A percentile compares a stretch with the other conserved stretches of the same genome.
These are phyloP conservation scores for Passer domesticus DNA, from an alignment of 2,113 vertebrate species.

Conservation along the genomic window DNA sequence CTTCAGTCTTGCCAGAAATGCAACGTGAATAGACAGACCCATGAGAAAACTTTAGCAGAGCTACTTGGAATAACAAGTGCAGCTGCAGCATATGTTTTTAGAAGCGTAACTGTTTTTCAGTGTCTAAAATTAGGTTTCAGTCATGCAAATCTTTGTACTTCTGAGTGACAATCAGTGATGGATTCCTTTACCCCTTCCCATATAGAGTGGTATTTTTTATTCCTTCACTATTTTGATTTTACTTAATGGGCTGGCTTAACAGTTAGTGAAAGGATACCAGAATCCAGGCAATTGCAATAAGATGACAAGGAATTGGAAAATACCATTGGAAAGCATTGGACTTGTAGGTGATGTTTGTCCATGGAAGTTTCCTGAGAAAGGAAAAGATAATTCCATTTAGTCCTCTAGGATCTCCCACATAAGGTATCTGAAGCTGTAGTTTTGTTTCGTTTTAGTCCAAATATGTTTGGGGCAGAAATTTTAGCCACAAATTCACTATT, in stretches of 20 bases:
- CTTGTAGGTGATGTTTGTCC: background rate
- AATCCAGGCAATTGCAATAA: background rate
- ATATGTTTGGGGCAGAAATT: background rate
- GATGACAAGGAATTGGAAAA: background rate
- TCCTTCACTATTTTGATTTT: background rate
- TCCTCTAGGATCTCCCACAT: background rate
- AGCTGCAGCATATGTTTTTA: conserved; percentile 34
- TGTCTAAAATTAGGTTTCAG: conserved; percentile 23
- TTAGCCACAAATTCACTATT: background rate
- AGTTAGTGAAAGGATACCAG: background rate
- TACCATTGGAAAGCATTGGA: background rate
- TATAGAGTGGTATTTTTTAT: background rate
- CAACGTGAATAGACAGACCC: background rate
- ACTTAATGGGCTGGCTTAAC: background rate
- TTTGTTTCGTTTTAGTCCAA: background rate
- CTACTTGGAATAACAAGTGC: conserved; percentile 13
- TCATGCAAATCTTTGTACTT: background rate
- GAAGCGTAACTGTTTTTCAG: background rate
- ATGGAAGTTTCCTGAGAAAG: background rate
- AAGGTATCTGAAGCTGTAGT: background rate
- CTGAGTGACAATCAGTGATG: background rate
- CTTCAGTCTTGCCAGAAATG: background rate
- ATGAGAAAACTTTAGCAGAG: conserved; percentile 14
- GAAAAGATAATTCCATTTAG: background rate
- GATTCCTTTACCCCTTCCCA: background rate